Percentiles rank a stretch among this genome's conserved stretches.
These are phyloP conservation scores for Lipophrys pholis DNA, from an alignment of 2,113 vertebrate species.

Conservation along the genomic window DNA sequence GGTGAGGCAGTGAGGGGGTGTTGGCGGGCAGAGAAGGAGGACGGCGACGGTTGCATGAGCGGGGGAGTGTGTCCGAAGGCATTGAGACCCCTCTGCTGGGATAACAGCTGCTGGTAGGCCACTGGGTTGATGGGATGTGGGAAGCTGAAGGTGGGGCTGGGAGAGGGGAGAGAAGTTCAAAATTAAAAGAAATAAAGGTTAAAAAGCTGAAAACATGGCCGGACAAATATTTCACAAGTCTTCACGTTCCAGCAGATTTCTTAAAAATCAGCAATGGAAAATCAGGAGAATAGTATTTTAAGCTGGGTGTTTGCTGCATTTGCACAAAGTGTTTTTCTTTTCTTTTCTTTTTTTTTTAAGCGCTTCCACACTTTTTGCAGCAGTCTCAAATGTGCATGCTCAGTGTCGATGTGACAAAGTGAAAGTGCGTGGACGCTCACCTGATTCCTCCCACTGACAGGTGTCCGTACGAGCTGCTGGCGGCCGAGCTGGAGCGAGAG, in stretches of 20 bases:
- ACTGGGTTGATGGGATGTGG: constrained; percentile 94
- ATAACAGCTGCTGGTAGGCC: constrained; percentile 96
- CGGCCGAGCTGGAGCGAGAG: constrained; percentile 96
- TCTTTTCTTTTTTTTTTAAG: too few species aligned
- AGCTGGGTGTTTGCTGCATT: too few species aligned
- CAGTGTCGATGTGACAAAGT: background rate
- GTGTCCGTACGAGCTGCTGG: constrained; percentile 97
- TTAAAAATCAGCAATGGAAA: too few species aligned
- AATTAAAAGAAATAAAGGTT: too few species aligned
- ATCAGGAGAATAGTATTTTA: too few species aligned
- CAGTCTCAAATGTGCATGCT: background rate
- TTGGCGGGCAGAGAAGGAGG: constrained; percentile 88
- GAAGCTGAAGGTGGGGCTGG: constrained; percentile 94
- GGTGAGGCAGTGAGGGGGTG: constrained; percentile 85
- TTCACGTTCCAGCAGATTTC: too few species aligned
- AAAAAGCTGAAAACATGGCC: too few species aligned
- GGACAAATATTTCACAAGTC: too few species aligned
- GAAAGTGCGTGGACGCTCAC: constrained; percentile 73
- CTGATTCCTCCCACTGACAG: constrained; percentile 95
- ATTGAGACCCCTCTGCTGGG: constrained; percentile 91
- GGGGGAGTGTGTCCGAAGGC: constrained; percentile 94
- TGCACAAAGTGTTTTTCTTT: too few species aligned
- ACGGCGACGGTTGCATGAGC: constrained; percentile 89
- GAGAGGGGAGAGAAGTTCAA: background rate
- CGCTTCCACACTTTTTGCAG: too few species aligned